These are phyloP conservation scores for Sphaerolaimus hirsutus DNA, from an alignment of 2,888 invertebrate species.

Conservation along the genomic window DNA sequence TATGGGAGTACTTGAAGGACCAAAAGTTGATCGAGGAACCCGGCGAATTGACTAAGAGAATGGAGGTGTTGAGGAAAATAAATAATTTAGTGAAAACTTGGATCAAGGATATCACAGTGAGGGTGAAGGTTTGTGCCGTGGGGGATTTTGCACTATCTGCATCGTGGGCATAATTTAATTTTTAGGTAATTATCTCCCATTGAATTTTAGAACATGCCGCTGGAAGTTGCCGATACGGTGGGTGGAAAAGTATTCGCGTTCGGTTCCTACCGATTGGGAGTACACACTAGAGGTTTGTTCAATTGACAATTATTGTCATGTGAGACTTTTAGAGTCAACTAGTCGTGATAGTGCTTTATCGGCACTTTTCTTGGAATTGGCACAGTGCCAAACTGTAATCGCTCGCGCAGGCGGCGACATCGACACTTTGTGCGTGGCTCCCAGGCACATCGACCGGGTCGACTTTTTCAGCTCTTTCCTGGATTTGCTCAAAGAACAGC, in stretches of 20 bases:
- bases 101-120: too few species aligned
- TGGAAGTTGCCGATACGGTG: slow-evolving; percentile 29
- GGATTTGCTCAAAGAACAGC: slow-evolving; percentile 56
- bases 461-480: slow-evolving; percentile 92
- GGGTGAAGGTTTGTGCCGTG: too few species aligned
- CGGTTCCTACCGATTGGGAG: slow-evolving; percentile 69
- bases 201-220: neutral
- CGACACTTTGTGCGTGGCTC: slow-evolving; percentile 89
- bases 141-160: slow-evolving; percentile 24
- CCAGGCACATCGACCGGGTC: slow-evolving; percentile 65
- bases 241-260: slow-evolving; percentile 99
- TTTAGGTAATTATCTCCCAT: slow-evolving; percentile 27
- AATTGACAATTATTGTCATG: neutral
- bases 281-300: slow-evolving; percentile 47
- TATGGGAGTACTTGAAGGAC: too few species aligned
- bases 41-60: too few species aligned
- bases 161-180: neutral
- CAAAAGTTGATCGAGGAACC: too few species aligned
- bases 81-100: too few species aligned
- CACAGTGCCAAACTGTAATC: too few species aligned
- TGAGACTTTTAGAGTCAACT: neutral
- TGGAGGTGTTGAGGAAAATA: too few species aligned
- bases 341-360: too few species aligned
- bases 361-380: too few species aligned
- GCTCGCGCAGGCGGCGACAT: slow-evolving; percentile 93